Conservation (phyloP, 2,888 invertebrate species). For the Sialis lutaria region DNA sequence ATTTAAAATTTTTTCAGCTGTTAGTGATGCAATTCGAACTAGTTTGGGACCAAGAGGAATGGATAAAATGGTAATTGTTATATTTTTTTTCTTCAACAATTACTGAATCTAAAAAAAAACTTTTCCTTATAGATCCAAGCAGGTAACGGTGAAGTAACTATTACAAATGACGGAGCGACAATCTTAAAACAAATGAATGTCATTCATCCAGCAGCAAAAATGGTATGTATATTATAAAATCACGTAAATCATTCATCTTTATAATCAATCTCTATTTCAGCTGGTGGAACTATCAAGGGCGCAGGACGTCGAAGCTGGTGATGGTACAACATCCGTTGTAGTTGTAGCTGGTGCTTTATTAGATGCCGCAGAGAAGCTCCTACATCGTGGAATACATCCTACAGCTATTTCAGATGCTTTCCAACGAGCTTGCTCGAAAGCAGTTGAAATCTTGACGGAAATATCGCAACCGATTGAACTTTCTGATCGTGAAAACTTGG, state of each 20-base stretch:
- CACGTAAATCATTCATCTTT: not conserved
- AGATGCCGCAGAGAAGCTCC: constrained; percentile 82
- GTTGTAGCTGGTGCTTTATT: constrained; percentile 92
- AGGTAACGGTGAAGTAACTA: constrained; percentile 94
- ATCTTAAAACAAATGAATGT: constrained; percentile 99
- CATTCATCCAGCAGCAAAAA: constrained; percentile 95
- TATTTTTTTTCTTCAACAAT: constrained; percentile 1
- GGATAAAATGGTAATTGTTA: constrained; percentile 87
- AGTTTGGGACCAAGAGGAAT: constrained; percentile 97
- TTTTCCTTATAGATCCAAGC: constrained; percentile 66
- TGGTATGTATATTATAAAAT: constrained; percentile 39
- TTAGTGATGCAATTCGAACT: constrained; percentile 96
- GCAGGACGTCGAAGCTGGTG: constrained; percentile 97
- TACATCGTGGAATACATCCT: constrained; percentile 92
- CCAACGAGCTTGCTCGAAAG: constrained; percentile 65
- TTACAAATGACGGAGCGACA: constrained; percentile 99
- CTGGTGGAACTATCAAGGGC: constrained; percentile 95
- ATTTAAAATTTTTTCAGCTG: constrained; percentile 46
- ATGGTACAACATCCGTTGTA: constrained; percentile 97
- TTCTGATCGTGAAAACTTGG: constrained; percentile 66
- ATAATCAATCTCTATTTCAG: constrained; percentile 29
- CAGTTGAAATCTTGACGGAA: constrained; percentile 57
- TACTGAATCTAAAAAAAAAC: not conserved
- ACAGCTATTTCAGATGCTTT: constrained; percentile 95
- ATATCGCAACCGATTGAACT: constrained; percentile 82